Conservation (phyloP, 1,140 invertebrate species). For the Drosophila malerkotliana region DNA sequence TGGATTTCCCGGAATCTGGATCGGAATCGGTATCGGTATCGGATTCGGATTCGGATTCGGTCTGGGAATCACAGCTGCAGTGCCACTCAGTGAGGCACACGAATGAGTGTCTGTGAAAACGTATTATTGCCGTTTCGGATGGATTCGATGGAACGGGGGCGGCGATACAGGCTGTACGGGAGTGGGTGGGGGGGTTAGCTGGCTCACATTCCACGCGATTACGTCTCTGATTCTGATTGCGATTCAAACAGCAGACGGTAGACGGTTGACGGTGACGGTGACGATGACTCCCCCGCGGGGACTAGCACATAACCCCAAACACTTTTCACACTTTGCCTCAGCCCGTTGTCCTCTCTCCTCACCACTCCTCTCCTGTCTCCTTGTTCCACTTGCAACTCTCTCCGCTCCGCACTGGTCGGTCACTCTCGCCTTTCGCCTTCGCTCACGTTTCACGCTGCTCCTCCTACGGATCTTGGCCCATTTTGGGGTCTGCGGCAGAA, state of each 20-base stretch:
- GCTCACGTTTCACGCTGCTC: constrained; percentile 21
- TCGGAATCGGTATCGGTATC: no score
- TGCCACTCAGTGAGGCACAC: background rate
- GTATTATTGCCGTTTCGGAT: constrained; percentile 1
- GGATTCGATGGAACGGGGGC: background rate
- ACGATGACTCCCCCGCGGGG: constrained; percentile 15
- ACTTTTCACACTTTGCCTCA: constrained; percentile 57
- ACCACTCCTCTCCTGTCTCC: background rate
- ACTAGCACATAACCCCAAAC: constrained; percentile 73
- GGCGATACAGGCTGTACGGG: constrained; percentile 5
- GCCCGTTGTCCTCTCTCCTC: constrained; percentile 4
- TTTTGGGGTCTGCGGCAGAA: background rate
- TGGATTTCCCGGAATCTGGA: constrained; percentile 9
- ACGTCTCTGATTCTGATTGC: constrained; percentile 28
- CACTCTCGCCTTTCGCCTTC: no score
- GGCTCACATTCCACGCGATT: constrained; percentile 29
- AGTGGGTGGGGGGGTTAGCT: constrained; percentile 3
- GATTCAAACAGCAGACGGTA: background rate
- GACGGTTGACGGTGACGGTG: background rate
- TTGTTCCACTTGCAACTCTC: no score
- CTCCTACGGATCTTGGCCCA: constrained; percentile 25
- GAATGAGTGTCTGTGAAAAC: background rate
- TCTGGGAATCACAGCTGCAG: no score
- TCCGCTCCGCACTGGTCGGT: background rate
- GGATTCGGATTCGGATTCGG: no score